A percentile compares a stretch with the other conserved stretches of the same genome.
Evolutionary conservation across 2,888 invertebrate species (phyloP).

Genomic region (Himalopsyche anomala): DNA sequence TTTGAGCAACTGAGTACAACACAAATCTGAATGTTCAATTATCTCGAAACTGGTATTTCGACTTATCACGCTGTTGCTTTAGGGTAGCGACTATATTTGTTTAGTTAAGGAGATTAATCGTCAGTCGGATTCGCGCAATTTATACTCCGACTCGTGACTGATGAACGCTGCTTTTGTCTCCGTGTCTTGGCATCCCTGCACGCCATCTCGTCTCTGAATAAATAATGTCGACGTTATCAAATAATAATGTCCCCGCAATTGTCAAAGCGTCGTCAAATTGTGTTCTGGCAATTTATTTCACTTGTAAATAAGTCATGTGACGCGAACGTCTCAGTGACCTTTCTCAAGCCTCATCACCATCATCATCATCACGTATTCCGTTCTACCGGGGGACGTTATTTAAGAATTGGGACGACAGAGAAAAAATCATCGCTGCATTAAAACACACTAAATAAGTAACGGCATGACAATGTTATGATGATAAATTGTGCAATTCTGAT

Average conservation of each 20-base stretch:
- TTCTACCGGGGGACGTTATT: neutral
- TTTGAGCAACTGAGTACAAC: no score
- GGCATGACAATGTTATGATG: neutral
- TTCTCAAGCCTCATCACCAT: neutral
- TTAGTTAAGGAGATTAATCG: no score
- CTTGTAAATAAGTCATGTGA: slow-evolving; percentile 22
- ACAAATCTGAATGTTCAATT: no score
- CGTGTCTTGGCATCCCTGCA: neutral
- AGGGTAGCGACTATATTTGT: no score
- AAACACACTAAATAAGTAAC: neutral
- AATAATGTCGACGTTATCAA: slow-evolving; percentile 9
- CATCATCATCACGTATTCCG: neutral
- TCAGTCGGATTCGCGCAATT: no score
- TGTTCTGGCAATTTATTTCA: slow-evolving; percentile 34
- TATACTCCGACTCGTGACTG: no score
- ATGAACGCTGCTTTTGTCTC: neutral
- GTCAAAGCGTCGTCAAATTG: slow-evolving; percentile 27
- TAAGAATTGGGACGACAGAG: neutral
- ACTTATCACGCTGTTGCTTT: no score
- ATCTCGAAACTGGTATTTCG: no score
- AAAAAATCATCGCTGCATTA: neutral
- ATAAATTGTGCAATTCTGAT: neutral
- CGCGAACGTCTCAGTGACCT: slow-evolving; percentile 7
- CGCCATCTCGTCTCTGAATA: slow-evolving; percentile 2
- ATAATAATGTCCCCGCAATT: slow-evolving; percentile 22